A percentile compares a stretch with the other conserved stretches of the same genome.
Evolutionary conservation across 2,797 vertebrate genomes (phyloP).

Genomic region (Caiman crocodilus): DNA sequence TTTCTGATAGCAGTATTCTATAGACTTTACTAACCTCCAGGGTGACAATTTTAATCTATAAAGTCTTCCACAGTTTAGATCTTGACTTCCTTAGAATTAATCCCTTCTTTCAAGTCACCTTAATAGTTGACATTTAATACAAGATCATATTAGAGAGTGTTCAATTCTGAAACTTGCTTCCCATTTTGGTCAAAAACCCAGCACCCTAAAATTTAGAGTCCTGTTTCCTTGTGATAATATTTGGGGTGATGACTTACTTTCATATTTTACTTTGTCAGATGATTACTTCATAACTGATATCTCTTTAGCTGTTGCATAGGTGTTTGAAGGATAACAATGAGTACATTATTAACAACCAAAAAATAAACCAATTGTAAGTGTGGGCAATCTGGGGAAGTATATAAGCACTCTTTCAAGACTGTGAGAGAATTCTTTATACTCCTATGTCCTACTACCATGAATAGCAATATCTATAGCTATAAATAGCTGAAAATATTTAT

Average conservation of each 20-base stretch:
- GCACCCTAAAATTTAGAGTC: neutral
- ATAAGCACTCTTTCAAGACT: neutral
- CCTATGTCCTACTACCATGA: neutral
- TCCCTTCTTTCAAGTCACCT: neutral
- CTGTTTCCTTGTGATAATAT: neutral
- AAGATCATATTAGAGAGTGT: neutral
- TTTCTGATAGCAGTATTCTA: neutral
- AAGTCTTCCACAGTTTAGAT: neutral
- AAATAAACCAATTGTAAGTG: neutral
- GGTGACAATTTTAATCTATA: neutral
- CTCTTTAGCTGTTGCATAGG: neutral
- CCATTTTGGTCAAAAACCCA: neutral
- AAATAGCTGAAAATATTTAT: slow-evolving; percentile 13
- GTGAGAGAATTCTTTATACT: neutral
- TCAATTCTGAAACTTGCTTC: neutral
- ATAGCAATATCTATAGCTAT: neutral
- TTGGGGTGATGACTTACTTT: neutral
- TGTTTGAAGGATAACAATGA: neutral
- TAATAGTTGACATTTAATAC: neutral
- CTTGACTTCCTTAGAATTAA: neutral
- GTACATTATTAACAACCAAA: neutral
- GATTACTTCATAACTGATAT: neutral
- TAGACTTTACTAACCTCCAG: fast-evolving
- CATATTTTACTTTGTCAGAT: neutral
- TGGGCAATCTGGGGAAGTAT: neutral